These are phyloP conservation scores for Xenops minutus DNA, from an alignment of 2,797 vertebrate genomes.

Conservation along the genomic window DNA sequence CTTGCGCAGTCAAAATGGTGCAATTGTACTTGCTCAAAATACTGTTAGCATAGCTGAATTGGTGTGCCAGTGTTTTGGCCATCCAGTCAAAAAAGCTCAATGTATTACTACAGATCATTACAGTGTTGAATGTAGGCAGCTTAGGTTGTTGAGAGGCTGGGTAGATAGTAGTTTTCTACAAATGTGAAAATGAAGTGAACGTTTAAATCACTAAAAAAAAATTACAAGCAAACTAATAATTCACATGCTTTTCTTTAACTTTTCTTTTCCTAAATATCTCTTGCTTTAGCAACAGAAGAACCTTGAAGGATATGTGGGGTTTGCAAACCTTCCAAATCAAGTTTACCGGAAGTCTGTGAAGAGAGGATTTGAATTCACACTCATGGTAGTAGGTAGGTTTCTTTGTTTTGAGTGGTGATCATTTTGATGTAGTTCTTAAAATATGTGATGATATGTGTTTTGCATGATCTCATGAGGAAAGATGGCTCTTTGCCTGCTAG, in stretches of 20 bases:
- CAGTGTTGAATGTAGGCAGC: neutral
- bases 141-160: neutral
- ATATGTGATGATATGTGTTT: neutral
- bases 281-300: slow-evolving; percentile 93
- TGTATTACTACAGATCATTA: neutral
- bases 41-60: neutral
- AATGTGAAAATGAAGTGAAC: neutral
- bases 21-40: neutral
- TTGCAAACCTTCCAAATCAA: slow-evolving; percentile 99
- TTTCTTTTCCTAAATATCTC: neutral
- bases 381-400: slow-evolving; percentile 98
- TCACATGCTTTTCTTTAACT: neutral
- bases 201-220: neutral
- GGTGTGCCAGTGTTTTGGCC: neutral
- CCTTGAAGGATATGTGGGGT: slow-evolving; percentile 98
- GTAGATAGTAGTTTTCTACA: neutral
- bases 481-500: neutral
- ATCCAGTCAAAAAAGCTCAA: neutral
- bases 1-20: neutral
- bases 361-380: slow-evolving; percentile 98
- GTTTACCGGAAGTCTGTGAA: slow-evolving; percentile 99
- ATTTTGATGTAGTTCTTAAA: neutral
- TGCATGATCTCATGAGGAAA: neutral
- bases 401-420: neutral
- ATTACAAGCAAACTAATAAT: neutral